Conservation (phyloP, 2,888 invertebrate species). For the Nyleta sp. region DNA sequence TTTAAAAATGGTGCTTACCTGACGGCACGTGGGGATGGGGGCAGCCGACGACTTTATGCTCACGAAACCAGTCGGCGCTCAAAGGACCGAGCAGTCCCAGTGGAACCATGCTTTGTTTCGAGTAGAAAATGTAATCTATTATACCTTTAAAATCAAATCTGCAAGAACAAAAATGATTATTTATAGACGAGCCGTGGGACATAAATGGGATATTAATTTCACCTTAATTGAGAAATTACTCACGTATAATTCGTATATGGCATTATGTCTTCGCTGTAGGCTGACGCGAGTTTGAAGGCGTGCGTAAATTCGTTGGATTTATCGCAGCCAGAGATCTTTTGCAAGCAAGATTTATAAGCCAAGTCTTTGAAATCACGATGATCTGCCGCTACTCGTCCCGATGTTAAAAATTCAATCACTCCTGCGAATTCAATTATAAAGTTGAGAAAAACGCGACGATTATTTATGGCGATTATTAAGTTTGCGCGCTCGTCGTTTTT, state of each 20-base stretch:
- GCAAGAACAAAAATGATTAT: slow-evolving; percentile 77
- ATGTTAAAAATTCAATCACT: slow-evolving; percentile 97
- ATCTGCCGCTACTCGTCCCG: slow-evolving; percentile 94
- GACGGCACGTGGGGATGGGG: slow-evolving; percentile 99
- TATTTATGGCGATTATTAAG: slow-evolving; percentile 32
- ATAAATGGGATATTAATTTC: slow-evolving; percentile 27
- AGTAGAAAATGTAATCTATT: slow-evolving; percentile 99
- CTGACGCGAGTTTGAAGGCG: slow-evolving; percentile 97
- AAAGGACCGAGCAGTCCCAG: slow-evolving; percentile 97
- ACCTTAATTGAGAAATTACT: slow-evolving; percentile 80
- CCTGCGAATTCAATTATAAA: slow-evolving; percentile 84
- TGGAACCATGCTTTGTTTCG: slow-evolving; percentile 97
- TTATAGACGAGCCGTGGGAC: slow-evolving; percentile 8
- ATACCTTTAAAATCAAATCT: slow-evolving; percentile 99
- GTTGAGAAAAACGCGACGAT: slow-evolving; percentile 14
- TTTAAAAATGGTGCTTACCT: slow-evolving; percentile 81
- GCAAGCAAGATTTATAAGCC: slow-evolving; percentile 94
- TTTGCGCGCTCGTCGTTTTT: slow-evolving; percentile 3
- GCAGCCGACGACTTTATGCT: slow-evolving; percentile 98
- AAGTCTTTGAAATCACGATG: slow-evolving; percentile 99
- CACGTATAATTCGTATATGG: slow-evolving; percentile 99
- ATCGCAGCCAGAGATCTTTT: slow-evolving; percentile 94
- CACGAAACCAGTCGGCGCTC: slow-evolving; percentile 95
- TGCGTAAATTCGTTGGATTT: slow-evolving; percentile 96
- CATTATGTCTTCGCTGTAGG: slow-evolving; percentile 98